Percentiles rank a stretch among this genome's conserved stretches.
Conservation (phyloP, 1,140 invertebrate species). For the Drosophila eugracilis region DNA sequence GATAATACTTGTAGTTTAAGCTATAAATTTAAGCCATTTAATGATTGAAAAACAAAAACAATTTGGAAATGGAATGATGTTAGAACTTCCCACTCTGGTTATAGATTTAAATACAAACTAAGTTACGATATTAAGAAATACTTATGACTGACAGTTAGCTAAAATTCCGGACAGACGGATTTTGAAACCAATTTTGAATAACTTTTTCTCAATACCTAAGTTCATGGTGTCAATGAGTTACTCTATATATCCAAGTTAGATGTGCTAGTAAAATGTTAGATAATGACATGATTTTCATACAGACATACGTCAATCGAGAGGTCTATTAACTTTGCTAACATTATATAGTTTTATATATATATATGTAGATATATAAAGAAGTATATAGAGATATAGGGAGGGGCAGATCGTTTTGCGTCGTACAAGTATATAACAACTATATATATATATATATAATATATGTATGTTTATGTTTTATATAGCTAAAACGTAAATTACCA, state of each 20-base stretch:
- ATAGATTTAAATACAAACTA: slow-evolving; percentile 16
- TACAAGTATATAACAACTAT: slow-evolving; percentile 34
- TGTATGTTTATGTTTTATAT: slow-evolving; percentile 25
- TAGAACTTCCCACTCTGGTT: background rate
- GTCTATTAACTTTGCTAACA: slow-evolving; percentile 48
- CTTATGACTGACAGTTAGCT: slow-evolving; percentile 1
- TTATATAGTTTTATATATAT: too few species aligned
- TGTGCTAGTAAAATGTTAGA: slow-evolving; percentile 3
- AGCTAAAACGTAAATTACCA: slow-evolving; percentile 32
- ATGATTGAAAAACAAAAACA: background rate
- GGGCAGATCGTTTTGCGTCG: slow-evolving; percentile 18
- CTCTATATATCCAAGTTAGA: background rate
- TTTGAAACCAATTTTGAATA: slow-evolving; percentile 12
- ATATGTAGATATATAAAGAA: slow-evolving; percentile 23
- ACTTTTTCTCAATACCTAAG: slow-evolving; percentile 23
- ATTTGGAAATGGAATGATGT: background rate
- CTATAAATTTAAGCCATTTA: background rate
- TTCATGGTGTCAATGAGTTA: background rate
- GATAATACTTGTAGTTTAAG: background rate
- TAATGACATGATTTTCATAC: slow-evolving; percentile 39
- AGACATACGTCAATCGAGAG: slow-evolving; percentile 48
- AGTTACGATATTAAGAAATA: slow-evolving; percentile 6
- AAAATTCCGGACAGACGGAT: slow-evolving; percentile 1
- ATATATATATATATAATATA: slow-evolving; percentile 7
- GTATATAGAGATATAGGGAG: slow-evolving; percentile 26